Conservation (phyloP, 2,113 vertebrate genomes). For the Rhinolophus sinicus region DNA sequence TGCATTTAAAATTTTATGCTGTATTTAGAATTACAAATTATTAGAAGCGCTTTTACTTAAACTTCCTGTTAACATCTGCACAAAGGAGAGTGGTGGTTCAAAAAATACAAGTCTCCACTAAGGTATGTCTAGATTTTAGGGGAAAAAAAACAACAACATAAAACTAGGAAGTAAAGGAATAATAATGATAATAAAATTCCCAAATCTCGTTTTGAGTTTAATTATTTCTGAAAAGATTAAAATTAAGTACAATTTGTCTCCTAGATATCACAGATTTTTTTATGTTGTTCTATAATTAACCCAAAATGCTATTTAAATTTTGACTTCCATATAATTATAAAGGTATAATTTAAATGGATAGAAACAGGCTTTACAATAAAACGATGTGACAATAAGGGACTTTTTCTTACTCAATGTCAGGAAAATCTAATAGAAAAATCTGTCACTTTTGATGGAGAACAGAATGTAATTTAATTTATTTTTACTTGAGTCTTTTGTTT, state of each 20-base stretch:
- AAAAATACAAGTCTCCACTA: not conserved
- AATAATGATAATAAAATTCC: not conserved
- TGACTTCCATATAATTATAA: constrained; percentile 56
- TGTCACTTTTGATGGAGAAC: constrained; percentile 72
- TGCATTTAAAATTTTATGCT: not conserved
- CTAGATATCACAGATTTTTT: not conserved
- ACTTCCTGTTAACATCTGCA: not conserved
- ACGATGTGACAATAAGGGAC: constrained; percentile 54
- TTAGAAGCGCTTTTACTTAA: constrained; percentile 18
- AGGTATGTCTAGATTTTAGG: not conserved
- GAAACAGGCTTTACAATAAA: constrained; percentile 39
- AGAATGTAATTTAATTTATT: constrained; percentile 73
- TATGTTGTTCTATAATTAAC: constrained; percentile 62
- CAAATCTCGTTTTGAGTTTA: constrained; percentile 35
- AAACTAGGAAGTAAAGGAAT: not conserved
- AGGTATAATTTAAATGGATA: constrained; percentile 68
- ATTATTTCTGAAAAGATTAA: constrained; percentile 59
- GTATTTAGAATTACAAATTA: not conserved
- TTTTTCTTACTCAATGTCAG: constrained; percentile 53
- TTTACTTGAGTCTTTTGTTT: constrained; percentile 64
- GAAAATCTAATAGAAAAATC: constrained; percentile 64
- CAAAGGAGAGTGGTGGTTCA: not conserved
- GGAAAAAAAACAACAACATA: not conserved
- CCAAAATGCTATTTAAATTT: constrained; percentile 62
- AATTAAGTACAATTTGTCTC: constrained; percentile 42